Conservation (phyloP, 2,888 invertebrate species). For the Plusia festucae region DNA sequence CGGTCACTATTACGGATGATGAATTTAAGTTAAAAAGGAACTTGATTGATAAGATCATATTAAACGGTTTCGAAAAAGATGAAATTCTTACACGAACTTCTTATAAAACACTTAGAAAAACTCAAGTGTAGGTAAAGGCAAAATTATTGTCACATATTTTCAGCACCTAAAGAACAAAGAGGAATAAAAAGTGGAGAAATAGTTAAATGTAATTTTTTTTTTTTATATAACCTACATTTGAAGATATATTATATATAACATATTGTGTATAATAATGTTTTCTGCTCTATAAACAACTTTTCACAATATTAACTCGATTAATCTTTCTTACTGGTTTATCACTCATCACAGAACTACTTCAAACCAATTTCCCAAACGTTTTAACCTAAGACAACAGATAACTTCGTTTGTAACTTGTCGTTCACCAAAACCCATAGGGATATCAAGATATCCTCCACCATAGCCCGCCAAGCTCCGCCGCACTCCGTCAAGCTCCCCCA, state of each 20-base stretch:
- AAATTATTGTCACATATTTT: too few species aligned
- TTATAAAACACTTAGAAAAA: too few species aligned
- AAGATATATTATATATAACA: too few species aligned
- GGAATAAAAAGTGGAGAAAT: too few species aligned
- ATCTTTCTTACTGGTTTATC: not conserved
- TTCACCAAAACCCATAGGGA: slow-evolving; percentile 21
- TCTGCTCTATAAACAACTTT: too few species aligned
- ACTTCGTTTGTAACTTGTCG: slow-evolving; percentile 18
- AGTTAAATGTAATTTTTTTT: too few species aligned
- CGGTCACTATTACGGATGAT: slow-evolving; percentile 24
- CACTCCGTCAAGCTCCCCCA: not conserved
- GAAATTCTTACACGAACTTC: not conserved
- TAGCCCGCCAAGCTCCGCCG: not conserved
- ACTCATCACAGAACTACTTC: not conserved
- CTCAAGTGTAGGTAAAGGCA: too few species aligned
- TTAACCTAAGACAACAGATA: not conserved
- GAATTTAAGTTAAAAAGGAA: slow-evolving; percentile 15
- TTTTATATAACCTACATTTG: too few species aligned
- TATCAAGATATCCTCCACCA: slow-evolving; percentile 7
- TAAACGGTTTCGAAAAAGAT: not conserved
- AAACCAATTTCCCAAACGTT: not conserved
- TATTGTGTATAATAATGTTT: too few species aligned
- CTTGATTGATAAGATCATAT: not conserved
- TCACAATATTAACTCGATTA: not conserved
- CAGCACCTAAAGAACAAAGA: too few species aligned